phyloP scores from a whole-genome alignment of 1,140 invertebrate species.

The Drosophila pseudoananassae region DNA sequence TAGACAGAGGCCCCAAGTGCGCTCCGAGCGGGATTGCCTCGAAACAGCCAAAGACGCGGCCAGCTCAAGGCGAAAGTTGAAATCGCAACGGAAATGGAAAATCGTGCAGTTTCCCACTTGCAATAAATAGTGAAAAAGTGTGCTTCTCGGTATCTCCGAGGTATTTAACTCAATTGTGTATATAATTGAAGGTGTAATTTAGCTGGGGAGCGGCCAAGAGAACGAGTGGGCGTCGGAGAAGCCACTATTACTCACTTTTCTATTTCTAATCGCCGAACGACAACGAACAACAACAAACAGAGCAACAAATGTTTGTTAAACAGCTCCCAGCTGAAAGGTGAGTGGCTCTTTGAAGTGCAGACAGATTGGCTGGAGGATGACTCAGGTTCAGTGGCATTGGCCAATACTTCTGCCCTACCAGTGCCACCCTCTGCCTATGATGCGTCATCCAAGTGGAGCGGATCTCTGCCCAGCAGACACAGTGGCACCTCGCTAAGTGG shows the following conservation, averaged over 20 bases:
- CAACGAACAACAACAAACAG: slow-evolving; percentile 48
- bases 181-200: slow-evolving; percentile 11
- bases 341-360: slow-evolving; percentile 21
- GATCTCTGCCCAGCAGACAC: slow-evolving; percentile 29
- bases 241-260: slow-evolving; percentile 33
- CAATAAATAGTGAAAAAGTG: slow-evolving; percentile 9
- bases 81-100: slow-evolving; percentile 15
- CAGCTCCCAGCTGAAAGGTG: slow-evolving; percentile 56
- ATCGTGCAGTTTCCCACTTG: slow-evolving; percentile 11
- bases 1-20: slow-evolving; percentile 9
- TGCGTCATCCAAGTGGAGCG: slow-evolving; percentile 52
- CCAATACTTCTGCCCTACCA: slow-evolving; percentile 4
- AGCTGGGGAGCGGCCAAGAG: not conserved
- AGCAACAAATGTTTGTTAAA: slow-evolving; percentile 75
- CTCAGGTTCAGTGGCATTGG: slow-evolving; percentile 66
- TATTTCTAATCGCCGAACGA: slow-evolving; percentile 36
- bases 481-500: slow-evolving; percentile 1
- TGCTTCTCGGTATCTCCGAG: slow-evolving; percentile 1
- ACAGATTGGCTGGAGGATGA: slow-evolving; percentile 45
- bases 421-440: slow-evolving; percentile 24
- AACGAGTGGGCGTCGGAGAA: slow-evolving; percentile 5
- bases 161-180: slow-evolving; percentile 25
- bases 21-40: slow-evolving; percentile 1
- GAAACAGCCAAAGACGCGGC: not conserved
- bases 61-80: slow-evolving; percentile 1